phyloP scores from a whole-genome alignment of 2,888 invertebrate genomes.

The Eristalinus aeneus region DNA sequence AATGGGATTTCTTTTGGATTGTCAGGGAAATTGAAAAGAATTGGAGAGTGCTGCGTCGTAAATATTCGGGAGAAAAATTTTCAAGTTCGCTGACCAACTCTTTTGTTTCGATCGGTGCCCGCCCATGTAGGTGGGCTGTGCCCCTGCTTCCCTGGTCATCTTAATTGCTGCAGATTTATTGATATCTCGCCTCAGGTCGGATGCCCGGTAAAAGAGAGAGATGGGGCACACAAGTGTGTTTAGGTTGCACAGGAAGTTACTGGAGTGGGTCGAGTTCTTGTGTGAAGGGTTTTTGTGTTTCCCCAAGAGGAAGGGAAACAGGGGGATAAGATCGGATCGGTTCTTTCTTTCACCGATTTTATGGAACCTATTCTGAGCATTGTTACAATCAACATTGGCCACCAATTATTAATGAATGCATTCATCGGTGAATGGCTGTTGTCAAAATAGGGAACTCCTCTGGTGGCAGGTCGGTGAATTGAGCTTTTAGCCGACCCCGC shows the following conservation, averaged over 20 bases:
- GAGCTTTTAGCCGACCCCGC: constrained; percentile 34
- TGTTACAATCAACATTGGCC: constrained; percentile 27
- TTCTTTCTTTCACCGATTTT: constrained; percentile 40
- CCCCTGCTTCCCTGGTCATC: neutral
- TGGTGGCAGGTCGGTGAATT: constrained; percentile 48
- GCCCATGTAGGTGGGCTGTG: constrained; percentile 59
- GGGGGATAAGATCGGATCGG: neutral
- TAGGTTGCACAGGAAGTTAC: constrained; percentile 42
- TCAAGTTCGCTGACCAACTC: constrained; percentile 62
- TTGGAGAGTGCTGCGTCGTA: constrained; percentile 60
- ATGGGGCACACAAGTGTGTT: neutral
- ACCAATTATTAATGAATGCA: constrained; percentile 40
- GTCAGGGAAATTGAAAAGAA: constrained; percentile 60
- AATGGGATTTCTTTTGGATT: constrained; percentile 55
- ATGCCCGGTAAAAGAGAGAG: neutral
- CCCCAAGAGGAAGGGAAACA: constrained; percentile 3
- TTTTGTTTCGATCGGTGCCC: constrained; percentile 57
- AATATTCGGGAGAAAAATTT: constrained; percentile 38
- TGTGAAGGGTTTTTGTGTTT: neutral
- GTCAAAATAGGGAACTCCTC: constrained; percentile 32
- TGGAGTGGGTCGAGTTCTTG: constrained; percentile 26
- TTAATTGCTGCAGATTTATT: constrained; percentile 68
- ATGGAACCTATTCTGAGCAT: neutral
- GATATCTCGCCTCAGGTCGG: neutral
- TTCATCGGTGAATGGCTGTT: neutral